Conservation (phyloP, 2,113 vertebrate species). For the Dinomys branickii region DNA sequence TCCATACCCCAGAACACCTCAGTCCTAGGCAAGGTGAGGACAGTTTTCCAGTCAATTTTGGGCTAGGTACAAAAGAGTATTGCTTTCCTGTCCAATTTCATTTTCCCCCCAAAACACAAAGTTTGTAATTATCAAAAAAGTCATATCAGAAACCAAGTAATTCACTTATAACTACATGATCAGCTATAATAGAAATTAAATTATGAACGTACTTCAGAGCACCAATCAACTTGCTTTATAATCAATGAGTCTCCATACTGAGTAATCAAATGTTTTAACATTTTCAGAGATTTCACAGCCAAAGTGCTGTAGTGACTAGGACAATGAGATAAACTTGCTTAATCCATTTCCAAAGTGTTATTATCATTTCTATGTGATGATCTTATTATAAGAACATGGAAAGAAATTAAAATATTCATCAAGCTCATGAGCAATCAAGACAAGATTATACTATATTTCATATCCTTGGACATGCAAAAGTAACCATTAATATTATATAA, state of each 20-base stretch:
- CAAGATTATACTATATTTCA: neutral
- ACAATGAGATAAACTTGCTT: neutral
- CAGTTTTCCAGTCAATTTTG: neutral
- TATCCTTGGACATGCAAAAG: neutral
- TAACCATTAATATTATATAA: neutral
- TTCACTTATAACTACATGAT: neutral
- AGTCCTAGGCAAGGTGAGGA: neutral
- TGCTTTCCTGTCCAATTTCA: neutral
- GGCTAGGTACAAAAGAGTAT: fast-evolving
- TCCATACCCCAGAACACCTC: neutral
- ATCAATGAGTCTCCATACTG: neutral
- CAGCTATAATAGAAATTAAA: neutral
- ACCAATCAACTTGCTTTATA: neutral
- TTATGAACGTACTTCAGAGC: neutral
- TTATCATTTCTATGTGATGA: neutral
- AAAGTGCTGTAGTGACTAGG: neutral
- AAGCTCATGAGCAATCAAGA: neutral
- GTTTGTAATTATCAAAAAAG: neutral
- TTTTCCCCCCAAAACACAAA: neutral
- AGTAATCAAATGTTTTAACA: neutral
- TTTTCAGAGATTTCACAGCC: neutral
- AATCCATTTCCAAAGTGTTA: neutral
- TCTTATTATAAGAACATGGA: neutral
- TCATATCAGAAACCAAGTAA: neutral
- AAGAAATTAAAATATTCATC: neutral